These are phyloP conservation scores for Adelosebastes latens DNA, from an alignment of 2,797 vertebrate genomes.

Conservation along the genomic window DNA sequence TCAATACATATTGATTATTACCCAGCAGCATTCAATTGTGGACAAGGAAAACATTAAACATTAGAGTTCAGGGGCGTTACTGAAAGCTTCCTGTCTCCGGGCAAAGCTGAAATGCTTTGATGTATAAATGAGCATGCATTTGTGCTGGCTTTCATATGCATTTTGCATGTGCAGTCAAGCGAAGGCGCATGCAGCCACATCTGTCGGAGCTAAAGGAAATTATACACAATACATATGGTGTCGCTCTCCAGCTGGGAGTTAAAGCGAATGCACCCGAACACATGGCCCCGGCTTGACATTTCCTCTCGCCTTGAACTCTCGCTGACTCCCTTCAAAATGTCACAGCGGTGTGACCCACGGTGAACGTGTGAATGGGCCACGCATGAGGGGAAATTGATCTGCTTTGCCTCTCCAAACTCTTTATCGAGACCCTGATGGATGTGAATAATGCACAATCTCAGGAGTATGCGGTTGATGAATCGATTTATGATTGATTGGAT, in stretches of 20 bases:
- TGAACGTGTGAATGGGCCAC: slow-evolving; percentile 31
- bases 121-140: slow-evolving; percentile 2
- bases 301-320: slow-evolving; percentile 66
- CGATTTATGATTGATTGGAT: slow-evolving; percentile 7
- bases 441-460: slow-evolving; percentile 20
- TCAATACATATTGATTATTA: slow-evolving; percentile 65
- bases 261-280: slow-evolving; percentile 57
- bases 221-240: slow-evolving; percentile 25
- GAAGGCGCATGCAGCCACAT: slow-evolving; percentile 17
- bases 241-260: slow-evolving; percentile 53
- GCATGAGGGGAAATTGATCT: slow-evolving; percentile 31
- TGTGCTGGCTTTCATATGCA: background rate
- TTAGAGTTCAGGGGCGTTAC: slow-evolving; percentile 36
- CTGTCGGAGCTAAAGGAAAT: slow-evolving; percentile 32
- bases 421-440: background rate
- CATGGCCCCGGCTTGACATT: slow-evolving; percentile 70
- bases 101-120: slow-evolving; percentile 24
- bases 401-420: slow-evolving; percentile 11
- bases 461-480: slow-evolving; percentile 13
- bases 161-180: slow-evolving; percentile 22
- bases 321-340: slow-evolving; percentile 71
- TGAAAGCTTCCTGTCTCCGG: slow-evolving; percentile 41
- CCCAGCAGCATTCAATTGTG: slow-evolving; percentile 16
- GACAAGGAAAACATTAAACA: slow-evolving; percentile 45
- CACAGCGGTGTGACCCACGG: slow-evolving; percentile 39